Conservation (phyloP, 2,888 invertebrate species). For the Eulithis prunata region DNA sequence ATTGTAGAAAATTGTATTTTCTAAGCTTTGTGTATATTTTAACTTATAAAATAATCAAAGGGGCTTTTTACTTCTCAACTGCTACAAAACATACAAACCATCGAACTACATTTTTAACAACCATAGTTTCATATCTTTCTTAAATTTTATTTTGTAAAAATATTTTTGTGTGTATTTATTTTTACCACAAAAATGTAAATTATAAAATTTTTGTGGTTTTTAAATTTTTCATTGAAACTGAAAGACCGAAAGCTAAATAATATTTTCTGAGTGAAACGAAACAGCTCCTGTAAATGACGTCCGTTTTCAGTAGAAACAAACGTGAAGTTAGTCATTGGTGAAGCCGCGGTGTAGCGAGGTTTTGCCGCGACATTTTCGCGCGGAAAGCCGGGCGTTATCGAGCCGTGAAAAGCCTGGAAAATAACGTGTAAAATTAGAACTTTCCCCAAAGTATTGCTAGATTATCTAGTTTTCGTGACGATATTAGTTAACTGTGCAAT, state of each 20-base stretch:
- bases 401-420: constrained; percentile 81
- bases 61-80: neutral
- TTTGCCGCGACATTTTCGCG: constrained; percentile 85
- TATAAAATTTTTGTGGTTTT: neutral
- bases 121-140: too few relatives aligned
- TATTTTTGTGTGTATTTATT: too few relatives aligned
- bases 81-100: neutral
- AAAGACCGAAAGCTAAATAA: neutral
- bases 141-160: too few relatives aligned
- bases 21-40: too few relatives aligned
- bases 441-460: constrained; percentile 52
- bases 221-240: neutral
- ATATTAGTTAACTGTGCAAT: constrained; percentile 50
- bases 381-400: constrained; percentile 84
- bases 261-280: constrained; percentile 53
- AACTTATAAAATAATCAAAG: neutral
- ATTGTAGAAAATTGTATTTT: neutral
- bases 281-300: constrained; percentile 58
- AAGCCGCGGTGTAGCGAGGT: constrained; percentile 63
- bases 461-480: constrained; percentile 56
- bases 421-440: constrained; percentile 60
- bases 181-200: neutral
- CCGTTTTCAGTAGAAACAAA: constrained; percentile 80
- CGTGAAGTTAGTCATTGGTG: constrained; percentile 73
- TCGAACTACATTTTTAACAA: neutral